phyloP scores from a whole-genome alignment of 37 sponge, comb jelly and placozoan genomes.

The Lycopodina hypogea region DNA sequence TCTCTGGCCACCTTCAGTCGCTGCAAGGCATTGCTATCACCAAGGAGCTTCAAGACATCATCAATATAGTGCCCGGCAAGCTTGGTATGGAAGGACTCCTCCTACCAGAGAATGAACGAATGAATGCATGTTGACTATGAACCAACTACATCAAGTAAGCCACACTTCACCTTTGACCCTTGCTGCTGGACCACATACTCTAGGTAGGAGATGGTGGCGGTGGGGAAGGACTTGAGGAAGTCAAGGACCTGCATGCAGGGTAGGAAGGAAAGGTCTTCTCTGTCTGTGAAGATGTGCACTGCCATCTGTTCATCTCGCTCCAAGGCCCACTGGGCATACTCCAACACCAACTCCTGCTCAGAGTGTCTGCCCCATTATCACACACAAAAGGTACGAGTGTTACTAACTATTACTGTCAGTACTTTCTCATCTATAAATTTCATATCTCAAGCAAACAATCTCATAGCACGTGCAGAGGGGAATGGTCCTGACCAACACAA shows the following conservation, averaged over 20 bases:
- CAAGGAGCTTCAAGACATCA: slow-evolving; percentile 34
- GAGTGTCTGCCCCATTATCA: slow-evolving; percentile 17
- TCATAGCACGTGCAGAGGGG: neutral
- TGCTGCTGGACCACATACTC: slow-evolving; percentile 49
- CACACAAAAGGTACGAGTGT: too few species aligned
- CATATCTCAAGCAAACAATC: too few species aligned
- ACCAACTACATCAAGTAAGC: neutral
- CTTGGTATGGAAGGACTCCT: slow-evolving; percentile 65
- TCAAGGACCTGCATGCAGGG: slow-evolving; percentile 40
- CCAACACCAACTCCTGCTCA: slow-evolving; percentile 55
- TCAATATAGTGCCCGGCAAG: slow-evolving; percentile 59
- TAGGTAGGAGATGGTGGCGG: slow-evolving; percentile 58
- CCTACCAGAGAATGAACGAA: slow-evolving; percentile 13
- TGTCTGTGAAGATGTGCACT: slow-evolving; percentile 57
- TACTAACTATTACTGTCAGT: too few species aligned
- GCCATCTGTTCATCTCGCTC: slow-evolving; percentile 60
- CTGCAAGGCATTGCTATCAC: neutral
- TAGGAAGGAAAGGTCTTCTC: neutral
- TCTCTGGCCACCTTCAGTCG: slow-evolving; percentile 28
- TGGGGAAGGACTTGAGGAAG: slow-evolving; percentile 39
- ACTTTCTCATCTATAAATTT: too few species aligned
- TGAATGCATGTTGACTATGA: neutral
- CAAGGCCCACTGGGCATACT: slow-evolving; percentile 85
- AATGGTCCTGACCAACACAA: too few species aligned
- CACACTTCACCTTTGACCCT: slow-evolving; percentile 30